A percentile compares a stretch with the other conserved stretches of the same genome.
phyloP scores from a whole-genome alignment of 2,797 vertebrate species.

The Tachyglossus aculeatus region DNA sequence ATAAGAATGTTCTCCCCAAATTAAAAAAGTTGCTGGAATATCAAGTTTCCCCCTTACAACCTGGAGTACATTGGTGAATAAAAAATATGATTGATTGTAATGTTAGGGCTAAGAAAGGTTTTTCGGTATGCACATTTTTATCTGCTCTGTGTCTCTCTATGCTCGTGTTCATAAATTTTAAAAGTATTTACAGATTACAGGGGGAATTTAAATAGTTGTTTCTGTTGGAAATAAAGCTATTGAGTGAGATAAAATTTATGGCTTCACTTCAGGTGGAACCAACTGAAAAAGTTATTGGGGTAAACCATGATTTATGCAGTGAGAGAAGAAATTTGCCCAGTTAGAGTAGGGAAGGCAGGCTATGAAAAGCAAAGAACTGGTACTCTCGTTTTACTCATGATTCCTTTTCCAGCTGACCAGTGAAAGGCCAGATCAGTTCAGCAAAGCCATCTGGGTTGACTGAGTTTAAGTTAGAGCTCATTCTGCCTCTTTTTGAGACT shows the following conservation, averaged over 20 bases:
- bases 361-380: neutral
- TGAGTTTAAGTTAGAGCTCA: no score
- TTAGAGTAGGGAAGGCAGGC: neutral
- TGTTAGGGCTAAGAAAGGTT: constrained; percentile 31
- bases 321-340: neutral
- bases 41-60: neutral
- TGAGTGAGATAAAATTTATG: constrained; percentile 26
- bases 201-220: constrained; percentile 38
- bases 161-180: constrained; percentile 37
- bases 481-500: no score
- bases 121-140: constrained; percentile 20
- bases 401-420: no score
- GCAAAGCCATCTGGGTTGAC: no score
- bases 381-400: no score
- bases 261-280: constrained; percentile 37
- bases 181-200: constrained; percentile 18
- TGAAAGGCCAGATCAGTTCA: no score
- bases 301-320: constrained; percentile 1
- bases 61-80: constrained; percentile 11
- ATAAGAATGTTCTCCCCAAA: neutral
- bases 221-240: constrained; percentile 35
- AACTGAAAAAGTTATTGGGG: neutral
- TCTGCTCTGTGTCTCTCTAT: constrained; percentile 13
- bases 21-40: neutral
- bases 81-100: constrained; percentile 36